Conservation (phyloP, 2,797 vertebrate species). For the Gadopsis marmoratus region DNA sequence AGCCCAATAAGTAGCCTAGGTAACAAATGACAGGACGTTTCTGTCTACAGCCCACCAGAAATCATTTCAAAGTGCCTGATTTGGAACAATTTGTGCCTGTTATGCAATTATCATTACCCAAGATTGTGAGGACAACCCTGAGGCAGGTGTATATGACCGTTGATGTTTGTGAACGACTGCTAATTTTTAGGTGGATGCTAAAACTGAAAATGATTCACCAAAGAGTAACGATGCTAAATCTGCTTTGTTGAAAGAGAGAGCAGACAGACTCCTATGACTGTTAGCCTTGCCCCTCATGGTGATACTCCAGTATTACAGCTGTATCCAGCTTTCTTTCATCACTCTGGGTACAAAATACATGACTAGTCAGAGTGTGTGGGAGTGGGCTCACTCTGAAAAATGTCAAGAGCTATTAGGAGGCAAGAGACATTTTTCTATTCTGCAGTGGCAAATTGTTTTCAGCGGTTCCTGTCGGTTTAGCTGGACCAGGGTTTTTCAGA, state of each 20-base stretch:
- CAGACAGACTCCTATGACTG: background rate
- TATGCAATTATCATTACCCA: background rate
- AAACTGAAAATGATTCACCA: background rate
- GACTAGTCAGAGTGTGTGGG: background rate
- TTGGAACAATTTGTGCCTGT: background rate
- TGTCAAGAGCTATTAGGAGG: too few species aligned
- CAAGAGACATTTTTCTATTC: background rate
- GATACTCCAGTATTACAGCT: constrained; percentile 72
- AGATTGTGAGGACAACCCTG: background rate
- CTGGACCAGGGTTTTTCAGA: background rate
- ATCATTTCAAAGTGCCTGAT: background rate
- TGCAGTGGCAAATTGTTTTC: background rate
- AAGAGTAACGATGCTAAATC: background rate
- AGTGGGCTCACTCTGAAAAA: background rate
- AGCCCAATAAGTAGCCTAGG: constrained; percentile 1
- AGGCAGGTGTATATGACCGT: background rate
- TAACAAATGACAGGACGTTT: constrained; percentile 17
- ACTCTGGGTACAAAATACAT: background rate
- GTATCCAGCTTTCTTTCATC: background rate
- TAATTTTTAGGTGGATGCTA: background rate
- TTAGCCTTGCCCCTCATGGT: constrained; percentile 50
- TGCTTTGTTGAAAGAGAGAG: background rate
- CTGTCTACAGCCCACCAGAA: background rate
- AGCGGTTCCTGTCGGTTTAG: background rate
- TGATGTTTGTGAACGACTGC: background rate